A percentile compares a stretch with the other conserved stretches of the same genome.
These are phyloP conservation scores for Aphis craccivora DNA, from an alignment of 1,140 invertebrate species.

Conservation along the genomic window DNA sequence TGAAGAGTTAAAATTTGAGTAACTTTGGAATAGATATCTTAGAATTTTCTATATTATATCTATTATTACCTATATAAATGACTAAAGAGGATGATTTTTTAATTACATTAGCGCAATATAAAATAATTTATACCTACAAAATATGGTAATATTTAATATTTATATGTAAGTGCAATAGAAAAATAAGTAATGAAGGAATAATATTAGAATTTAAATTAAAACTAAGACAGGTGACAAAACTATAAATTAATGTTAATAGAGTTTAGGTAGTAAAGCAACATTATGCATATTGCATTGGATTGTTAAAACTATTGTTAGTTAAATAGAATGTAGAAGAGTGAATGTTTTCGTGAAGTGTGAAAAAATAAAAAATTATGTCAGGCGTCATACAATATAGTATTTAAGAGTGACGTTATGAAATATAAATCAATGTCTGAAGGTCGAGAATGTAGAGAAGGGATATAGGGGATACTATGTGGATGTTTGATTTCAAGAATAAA, in stretches of 20 bases:
- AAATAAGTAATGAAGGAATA: neutral
- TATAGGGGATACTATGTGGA: neutral
- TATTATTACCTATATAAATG: too few relatives aligned
- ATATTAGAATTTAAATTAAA: neutral
- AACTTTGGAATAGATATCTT: neutral
- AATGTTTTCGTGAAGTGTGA: too few relatives aligned
- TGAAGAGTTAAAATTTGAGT: neutral
- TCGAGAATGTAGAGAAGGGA: neutral
- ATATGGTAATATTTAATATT: neutral
- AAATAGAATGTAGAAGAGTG: neutral
- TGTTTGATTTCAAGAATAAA: neutral
- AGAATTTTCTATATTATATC: too few relatives aligned
- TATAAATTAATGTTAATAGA: neutral
- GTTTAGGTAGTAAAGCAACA: neutral
- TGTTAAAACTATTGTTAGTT: neutral
- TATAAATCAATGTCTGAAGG: neutral
- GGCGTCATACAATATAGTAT: too few relatives aligned
- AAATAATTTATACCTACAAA: neutral
- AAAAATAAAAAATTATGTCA: too few relatives aligned
- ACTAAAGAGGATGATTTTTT: too few relatives aligned
- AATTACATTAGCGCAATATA: neutral
- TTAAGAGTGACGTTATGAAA: neutral
- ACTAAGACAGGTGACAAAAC: neutral
- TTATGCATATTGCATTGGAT: neutral
- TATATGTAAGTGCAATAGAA: neutral